These are phyloP conservation scores for Stenolophus ochropezus DNA, from an alignment of 2,888 invertebrate genomes.

Conservation along the genomic window DNA sequence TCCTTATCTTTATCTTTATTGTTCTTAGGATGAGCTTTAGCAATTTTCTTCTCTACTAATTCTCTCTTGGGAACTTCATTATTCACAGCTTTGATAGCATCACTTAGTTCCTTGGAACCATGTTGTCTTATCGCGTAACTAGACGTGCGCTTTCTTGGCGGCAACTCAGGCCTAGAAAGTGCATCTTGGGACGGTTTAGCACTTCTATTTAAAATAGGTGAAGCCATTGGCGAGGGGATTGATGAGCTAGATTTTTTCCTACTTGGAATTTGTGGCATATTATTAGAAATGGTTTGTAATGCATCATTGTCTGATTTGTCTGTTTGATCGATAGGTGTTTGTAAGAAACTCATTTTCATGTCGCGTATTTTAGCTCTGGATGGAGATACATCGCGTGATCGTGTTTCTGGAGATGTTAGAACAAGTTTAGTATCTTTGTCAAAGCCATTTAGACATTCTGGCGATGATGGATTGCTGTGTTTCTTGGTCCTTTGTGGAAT, in stretches of 20 bases:
- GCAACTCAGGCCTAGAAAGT: conserved; percentile 67
- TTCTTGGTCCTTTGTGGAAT: conserved; percentile 65
- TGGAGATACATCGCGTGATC: conserved; percentile 49
- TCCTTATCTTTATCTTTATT: conserved; percentile 68
- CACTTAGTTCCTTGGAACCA: conserved; percentile 41
- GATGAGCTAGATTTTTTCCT: conserved; percentile 68
- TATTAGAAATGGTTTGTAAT: conserved; percentile 64
- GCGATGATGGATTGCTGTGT: conserved; percentile 44
- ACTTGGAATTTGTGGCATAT: conserved; percentile 67
- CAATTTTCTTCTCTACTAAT: conserved; percentile 48
- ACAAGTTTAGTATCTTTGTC: conserved; percentile 8
- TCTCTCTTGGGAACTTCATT: conserved; percentile 34
- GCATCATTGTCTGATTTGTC: conserved; percentile 42
- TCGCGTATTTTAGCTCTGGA: conserved; percentile 42
- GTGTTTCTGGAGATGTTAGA: conserved; percentile 7
- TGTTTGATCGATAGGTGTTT: conserved; percentile 31
- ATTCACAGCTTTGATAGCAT: conserved; percentile 20
- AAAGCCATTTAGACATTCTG: conserved; percentile 35
- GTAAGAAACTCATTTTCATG: conserved; percentile 53
- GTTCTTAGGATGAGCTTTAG: conserved; percentile 62
- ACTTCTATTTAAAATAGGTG: conserved; percentile 65
- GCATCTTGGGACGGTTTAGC: conserved; percentile 68
- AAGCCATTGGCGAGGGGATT: conserved; percentile 70
- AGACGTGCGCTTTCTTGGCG: conserved; percentile 48
- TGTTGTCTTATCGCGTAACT: conserved; percentile 57